Conservation (phyloP, 2,797 vertebrate genomes). For the Botia almorhae region DNA sequence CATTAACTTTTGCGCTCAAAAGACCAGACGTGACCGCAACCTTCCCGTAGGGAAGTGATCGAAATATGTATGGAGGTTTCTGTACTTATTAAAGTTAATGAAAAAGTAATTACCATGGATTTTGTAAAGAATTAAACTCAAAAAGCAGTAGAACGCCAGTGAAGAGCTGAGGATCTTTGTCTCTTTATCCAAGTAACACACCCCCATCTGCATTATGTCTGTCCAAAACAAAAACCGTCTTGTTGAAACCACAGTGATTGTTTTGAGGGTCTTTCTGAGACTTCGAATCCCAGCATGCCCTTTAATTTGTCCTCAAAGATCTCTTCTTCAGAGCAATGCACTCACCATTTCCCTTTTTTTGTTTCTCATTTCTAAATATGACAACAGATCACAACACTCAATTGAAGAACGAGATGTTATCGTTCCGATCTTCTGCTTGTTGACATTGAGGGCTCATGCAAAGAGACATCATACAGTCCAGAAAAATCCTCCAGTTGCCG, state of each 20-base stretch:
- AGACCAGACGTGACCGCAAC: conserved; percentile 40
- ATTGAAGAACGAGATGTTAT: conserved; percentile 24
- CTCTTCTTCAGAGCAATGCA: conserved; percentile 22
- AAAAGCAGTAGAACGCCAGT: conserved; percentile 40
- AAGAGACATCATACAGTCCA: conserved; percentile 69
- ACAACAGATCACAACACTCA: conserved; percentile 10
- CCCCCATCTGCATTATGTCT: conserved; percentile 21
- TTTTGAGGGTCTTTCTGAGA: conserved; percentile 44
- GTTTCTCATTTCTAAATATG: conserved; percentile 36
- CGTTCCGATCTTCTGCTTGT: conserved; percentile 21
- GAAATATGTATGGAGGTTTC: conserved; percentile 45
- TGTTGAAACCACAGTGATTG: conserved; percentile 45
- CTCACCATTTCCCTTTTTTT: conserved; percentile 26
- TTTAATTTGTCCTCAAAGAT: conserved; percentile 48
- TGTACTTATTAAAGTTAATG: conserved; percentile 59
- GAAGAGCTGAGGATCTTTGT: conserved; percentile 44
- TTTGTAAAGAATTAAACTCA: conserved; percentile 53
- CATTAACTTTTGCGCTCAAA: conserved; percentile 51
- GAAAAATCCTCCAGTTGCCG: conserved; percentile 74
- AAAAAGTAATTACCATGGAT: conserved; percentile 58
- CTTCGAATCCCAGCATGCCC: conserved; percentile 62
- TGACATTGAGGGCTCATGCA: conserved; percentile 48
- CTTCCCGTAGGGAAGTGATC: conserved; percentile 43
- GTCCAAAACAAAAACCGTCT: conserved; percentile 40
- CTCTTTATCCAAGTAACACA: conserved; percentile 51